phyloP scores from a whole-genome alignment of 2,888 invertebrate genomes.

The Dastarcus helophoroides region DNA sequence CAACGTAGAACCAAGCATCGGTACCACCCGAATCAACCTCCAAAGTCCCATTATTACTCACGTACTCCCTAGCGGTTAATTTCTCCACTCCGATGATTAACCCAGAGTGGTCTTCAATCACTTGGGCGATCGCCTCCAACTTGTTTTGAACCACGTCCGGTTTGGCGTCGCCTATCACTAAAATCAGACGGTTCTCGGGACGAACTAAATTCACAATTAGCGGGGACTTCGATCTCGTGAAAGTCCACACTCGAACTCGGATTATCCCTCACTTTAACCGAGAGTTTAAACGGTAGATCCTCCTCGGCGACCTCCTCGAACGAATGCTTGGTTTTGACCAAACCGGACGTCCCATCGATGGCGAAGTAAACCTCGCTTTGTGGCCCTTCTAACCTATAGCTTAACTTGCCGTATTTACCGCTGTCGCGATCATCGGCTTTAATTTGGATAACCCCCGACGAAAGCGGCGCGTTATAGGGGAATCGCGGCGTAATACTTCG shows the following conservation, averaged over 20 bases:
- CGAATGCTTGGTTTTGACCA: constrained; percentile 60
- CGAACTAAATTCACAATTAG: constrained; percentile 70
- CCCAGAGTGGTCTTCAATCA: constrained; percentile 61
- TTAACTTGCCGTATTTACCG: constrained; percentile 68
- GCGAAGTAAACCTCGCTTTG: constrained; percentile 52
- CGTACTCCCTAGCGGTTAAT: constrained; percentile 63
- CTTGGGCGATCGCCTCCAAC: constrained; percentile 44
- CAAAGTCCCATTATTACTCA: constrained; percentile 64
- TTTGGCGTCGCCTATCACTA: constrained; percentile 63
- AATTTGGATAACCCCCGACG: constrained; percentile 67
- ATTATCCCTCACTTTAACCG: constrained; percentile 63
- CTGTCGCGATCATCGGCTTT: constrained; percentile 80
- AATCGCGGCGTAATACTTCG: constrained; percentile 72
- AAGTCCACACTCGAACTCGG: constrained; percentile 51
- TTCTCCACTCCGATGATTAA: constrained; percentile 73
- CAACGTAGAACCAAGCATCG: constrained; percentile 78
- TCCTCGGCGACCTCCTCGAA: constrained; percentile 55
- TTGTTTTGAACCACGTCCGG: constrained; percentile 54
- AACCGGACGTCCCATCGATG: constrained; percentile 63
- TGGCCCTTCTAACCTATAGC: constrained; percentile 45
- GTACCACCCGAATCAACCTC: constrained; percentile 61
- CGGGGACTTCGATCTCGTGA: constrained; percentile 49
- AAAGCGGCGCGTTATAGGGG: constrained; percentile 60
- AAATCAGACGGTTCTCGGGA: constrained; percentile 62
- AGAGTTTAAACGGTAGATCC: constrained; percentile 61